Base-by-base conservation (phyloP, 2,888 invertebrate species). In the Acleris cristana region DNA sequence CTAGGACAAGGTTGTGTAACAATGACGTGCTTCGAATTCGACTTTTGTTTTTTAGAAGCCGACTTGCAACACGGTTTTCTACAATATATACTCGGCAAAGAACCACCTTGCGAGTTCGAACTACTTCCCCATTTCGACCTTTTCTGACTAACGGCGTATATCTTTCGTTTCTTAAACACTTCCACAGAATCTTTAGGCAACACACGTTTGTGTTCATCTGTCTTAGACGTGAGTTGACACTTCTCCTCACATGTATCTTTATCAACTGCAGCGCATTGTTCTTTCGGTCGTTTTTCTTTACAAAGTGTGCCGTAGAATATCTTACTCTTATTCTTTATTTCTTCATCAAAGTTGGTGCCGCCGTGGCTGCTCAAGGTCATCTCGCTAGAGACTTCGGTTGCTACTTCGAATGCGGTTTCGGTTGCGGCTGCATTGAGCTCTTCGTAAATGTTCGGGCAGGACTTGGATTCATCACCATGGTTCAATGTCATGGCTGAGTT, bases 151-250 rank as follows among this genome's bases (percentile, higher is more conserved):
- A 64, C 30, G 2, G 87, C 84, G 53, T 89, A 88, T 16, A 84
- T 62, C 71, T 81, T 84, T 68, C 90, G 79, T 57, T 73, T 83
- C 58, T 77, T 89, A 23, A 77, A 83, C 2, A 90, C 90, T 79
- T 86, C 87, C 0, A 88, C 64, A 2, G 91, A 90, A 76, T 91
- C 90, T 75, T 90, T 90, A 0, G 90, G 89, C 3, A 75, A 51
- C 0, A 82, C 21, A 54, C 88, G 79, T 19, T 16, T 19, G 8
- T 18, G 26, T 10, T 58, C 26, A n/a, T 10, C 10, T 7, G 7
- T 2, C 26, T 48, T 45, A 4, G 3, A 40, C 14, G 40, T 1
- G 40, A 1, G 0, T 14, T 40, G 4, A 40, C 40, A 14, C 14
- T 40, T 40, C 40, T 40, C 4, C 14, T 48, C 58, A 14, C 26